Percentiles rank a stretch among this genome's conserved stretches.
phyloP scores from a whole-genome alignment of 2,888 invertebrate genomes.

The Cephalotes varians region DNA sequence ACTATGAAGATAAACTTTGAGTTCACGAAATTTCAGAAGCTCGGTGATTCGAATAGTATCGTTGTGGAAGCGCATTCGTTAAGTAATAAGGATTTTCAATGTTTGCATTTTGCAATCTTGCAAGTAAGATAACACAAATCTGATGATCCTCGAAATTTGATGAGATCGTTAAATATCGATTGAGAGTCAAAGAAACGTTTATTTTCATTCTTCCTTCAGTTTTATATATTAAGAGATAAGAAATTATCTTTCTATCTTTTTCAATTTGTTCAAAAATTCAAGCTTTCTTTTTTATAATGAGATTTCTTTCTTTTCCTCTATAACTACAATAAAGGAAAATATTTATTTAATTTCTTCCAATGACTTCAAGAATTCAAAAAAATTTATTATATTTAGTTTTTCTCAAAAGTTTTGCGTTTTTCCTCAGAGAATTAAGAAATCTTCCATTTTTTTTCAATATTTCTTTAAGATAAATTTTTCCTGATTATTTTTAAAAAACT shows the following conservation, averaged over 20 bases:
- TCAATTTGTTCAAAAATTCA: background rate
- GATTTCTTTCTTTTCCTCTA: background rate
- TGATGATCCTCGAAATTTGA: constrained; percentile 9
- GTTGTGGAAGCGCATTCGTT: constrained; percentile 24
- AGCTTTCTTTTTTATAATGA: background rate
- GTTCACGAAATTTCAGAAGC: constrained; percentile 25
- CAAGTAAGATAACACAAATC: background rate
- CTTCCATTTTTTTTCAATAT: background rate
- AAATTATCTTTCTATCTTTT: constrained; percentile 4
- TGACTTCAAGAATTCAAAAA: background rate
- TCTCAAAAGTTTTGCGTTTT: background rate
- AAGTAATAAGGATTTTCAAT: background rate
- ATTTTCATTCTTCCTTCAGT: background rate
- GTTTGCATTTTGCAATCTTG: constrained; percentile 9
- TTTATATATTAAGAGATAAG: background rate
- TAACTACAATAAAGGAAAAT: background rate
- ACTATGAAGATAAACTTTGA: background rate
- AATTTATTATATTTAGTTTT: background rate
- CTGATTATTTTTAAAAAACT: background rate
- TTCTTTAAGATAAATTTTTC: constrained; percentile 3
- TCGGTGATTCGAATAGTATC: constrained; percentile 17
- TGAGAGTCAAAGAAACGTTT: background rate
- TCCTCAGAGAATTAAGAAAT: background rate
- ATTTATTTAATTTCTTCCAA: constrained; percentile 5
- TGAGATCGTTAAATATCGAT: background rate